These are phyloP conservation scores for Crypturellus tataupa DNA, from an alignment of 2,797 vertebrate genomes.

Conservation along the genomic window DNA sequence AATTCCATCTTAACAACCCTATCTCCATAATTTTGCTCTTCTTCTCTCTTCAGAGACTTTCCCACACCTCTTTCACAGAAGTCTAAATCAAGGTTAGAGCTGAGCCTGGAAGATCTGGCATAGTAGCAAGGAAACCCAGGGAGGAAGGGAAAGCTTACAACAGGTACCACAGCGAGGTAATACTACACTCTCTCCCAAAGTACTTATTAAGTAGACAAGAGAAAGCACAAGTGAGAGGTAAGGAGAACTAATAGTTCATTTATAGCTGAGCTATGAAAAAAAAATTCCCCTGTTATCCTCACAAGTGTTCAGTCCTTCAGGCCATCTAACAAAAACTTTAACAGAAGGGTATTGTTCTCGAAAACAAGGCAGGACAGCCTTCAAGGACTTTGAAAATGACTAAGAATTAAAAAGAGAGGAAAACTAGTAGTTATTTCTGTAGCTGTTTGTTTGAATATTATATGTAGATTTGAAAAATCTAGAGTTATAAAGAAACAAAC, in stretches of 20 bases:
- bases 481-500: constrained; percentile 55
- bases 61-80: background rate
- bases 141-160: background rate
- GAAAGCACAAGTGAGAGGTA: background rate
- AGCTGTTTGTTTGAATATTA: background rate
- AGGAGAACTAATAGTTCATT: background rate
- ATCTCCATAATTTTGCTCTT: background rate
- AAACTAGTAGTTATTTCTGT: background rate
- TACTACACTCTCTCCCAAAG: background rate
- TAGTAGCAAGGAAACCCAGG: background rate
- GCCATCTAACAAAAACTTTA: background rate
- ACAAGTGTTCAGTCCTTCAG: background rate
- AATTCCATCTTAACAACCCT: background rate
- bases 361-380: background rate
- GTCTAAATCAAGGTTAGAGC: background rate
- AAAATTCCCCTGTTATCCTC: background rate
- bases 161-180: background rate
- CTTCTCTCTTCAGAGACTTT: background rate
- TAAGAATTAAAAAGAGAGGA: background rate
- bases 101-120: background rate
- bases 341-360: background rate
- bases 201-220: background rate
- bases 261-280: background rate
- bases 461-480: constrained; percentile 28
- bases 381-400: background rate